A percentile compares a stretch with the other conserved stretches of the same genome.
Evolutionary conservation across 2,797 vertebrate species (phyloP).

Genomic region (Fratercula arctica): DNA sequence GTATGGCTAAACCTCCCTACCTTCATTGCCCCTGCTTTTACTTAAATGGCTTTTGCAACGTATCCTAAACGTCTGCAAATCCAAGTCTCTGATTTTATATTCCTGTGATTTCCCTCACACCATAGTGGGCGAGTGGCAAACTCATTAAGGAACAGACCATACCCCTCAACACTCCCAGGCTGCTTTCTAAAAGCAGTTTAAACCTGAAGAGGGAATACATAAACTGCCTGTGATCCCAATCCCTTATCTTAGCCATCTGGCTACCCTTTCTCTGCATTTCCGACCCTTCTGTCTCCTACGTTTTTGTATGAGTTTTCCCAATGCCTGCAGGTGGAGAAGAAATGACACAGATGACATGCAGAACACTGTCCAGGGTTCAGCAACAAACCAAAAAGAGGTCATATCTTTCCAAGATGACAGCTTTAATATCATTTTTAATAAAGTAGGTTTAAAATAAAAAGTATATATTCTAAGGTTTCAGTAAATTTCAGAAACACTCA

Average conservation of each 20-base stretch:
- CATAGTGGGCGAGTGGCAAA: background rate
- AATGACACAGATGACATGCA: background rate
- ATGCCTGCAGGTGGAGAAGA: background rate
- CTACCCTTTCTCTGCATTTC: background rate
- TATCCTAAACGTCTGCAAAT: background rate
- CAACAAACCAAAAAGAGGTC: background rate
- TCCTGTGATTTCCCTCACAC: background rate
- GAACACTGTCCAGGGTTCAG: background rate
- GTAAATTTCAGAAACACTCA: constrained; percentile 1
- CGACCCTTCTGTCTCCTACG: background rate
- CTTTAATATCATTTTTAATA: background rate
- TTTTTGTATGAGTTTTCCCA: background rate
- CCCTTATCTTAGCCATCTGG: background rate
- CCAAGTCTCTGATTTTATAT: background rate
- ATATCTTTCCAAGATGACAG: background rate
- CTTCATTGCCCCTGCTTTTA: background rate
- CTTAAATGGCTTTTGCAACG: background rate
- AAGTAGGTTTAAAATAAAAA: background rate
- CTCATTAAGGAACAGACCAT: background rate
- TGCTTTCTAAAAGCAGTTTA: background rate
- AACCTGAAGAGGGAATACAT: background rate
- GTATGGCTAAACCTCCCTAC: background rate
- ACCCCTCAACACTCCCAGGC: background rate
- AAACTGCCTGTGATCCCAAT: background rate
- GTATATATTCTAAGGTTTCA: background rate